Conservation (phyloP, 2,888 invertebrate genomes). For the Horisme vitalbata region DNA sequence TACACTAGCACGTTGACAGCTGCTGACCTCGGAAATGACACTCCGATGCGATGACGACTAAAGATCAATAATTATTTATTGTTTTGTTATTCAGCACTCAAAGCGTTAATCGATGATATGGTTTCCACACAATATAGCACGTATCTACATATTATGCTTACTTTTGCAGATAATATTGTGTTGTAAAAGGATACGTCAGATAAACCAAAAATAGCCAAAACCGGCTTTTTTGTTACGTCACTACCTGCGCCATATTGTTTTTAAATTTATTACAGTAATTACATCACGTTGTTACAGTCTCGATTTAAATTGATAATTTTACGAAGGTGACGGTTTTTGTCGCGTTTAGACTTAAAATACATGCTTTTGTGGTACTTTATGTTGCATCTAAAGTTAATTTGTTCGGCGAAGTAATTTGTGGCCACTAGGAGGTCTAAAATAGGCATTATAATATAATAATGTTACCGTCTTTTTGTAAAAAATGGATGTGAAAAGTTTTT, state of each 20-base stretch:
- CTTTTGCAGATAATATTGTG: no score
- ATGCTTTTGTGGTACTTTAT: constrained; percentile 7
- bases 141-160: no score
- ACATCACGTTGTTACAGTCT: constrained; percentile 55
- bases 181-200: no score
- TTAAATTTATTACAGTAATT: constrained; percentile 71
- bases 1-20: no score
- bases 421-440: no score
- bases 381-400: constrained; percentile 7
- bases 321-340: constrained; percentile 22
- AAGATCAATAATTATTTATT: no score
- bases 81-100: no score
- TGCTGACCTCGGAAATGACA: no score
- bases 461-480: not conserved
- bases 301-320: constrained; percentile 44
- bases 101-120: no score
- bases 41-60: no score
- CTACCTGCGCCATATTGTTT: constrained; percentile 61
- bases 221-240: constrained; percentile 8
- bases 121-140: no score
- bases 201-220: not conserved
- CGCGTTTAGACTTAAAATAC: constrained; percentile 10
- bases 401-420: not conserved
- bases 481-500: not conserved
- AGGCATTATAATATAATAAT: no score